Evolutionary conservation across 2,113 vertebrate genomes (phyloP), one percentile per base, ranked within the genome.

Genomic region (Semnopithecus entellus): DNA sequence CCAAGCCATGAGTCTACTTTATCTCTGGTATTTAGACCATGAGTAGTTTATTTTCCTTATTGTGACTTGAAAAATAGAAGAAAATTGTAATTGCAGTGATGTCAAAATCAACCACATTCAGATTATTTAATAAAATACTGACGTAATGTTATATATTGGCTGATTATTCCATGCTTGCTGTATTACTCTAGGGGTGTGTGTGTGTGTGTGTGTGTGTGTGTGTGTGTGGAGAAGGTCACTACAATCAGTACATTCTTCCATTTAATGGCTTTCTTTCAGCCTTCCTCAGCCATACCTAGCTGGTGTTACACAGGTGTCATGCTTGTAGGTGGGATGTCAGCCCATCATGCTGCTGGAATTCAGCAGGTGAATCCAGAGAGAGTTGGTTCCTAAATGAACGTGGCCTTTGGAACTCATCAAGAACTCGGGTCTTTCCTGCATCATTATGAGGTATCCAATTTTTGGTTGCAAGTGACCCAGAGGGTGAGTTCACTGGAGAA

Each of bases 381-480:
- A 95, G 95, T 97, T 97, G 82, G 97, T 97, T 98, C 88, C 92
- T 90, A 96, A 95, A 85, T 70, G 97, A 93, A 95, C 96, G 76
- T 13, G 97, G 96, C 96, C 94, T 83, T 95, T 96, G 93, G 97
- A 97, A 95, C 92, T 94, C 98, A 97, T 83, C 93, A 73, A 75
- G 55, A 89, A 73, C 96, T 97, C 88, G 83, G 96, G 97, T 98
- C 97, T 94, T 94, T 61, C 98, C 97, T 97, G 98, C 97, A 94
- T 94, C 88, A 59, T 95, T 97, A 96, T 89, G 81, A 89, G 9
- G 23, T 68, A 72, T 73, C 95, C 89, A 96, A 97, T 98, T 98
- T 84, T 97, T 70, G 92, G 91, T 79, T 84, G 96, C 96, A 98
- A 97, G 96, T 88, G 98, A 98, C 94, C 98, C 97, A 96, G 97